Evolutionary conservation across 2,888 invertebrate species (phyloP), one percentile per base, ranked within the genome.

Genomic region (Drosophila robusta): DNA sequence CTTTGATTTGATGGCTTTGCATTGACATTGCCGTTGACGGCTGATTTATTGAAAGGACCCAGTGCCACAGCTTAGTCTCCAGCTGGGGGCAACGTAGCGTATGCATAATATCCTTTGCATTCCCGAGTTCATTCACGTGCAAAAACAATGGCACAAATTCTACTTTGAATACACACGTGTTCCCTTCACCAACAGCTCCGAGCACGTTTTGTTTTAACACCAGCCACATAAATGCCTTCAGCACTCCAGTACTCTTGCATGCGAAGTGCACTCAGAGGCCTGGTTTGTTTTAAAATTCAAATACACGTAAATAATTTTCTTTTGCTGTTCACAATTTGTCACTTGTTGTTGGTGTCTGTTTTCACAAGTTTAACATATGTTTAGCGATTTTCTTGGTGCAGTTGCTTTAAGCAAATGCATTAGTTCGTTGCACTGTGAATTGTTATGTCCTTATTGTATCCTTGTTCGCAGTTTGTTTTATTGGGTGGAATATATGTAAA

Each of bases 1-100:
- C 68, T 81, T 75, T 74, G 82, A 87, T 83, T 87, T 76, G 71
- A 69, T 63, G 76, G 76, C 69, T 86, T 70, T 64, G 71, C 65
- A 65, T 64, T 70, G 87, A 76, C 87, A 80, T 64, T 77, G 65
- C 66, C 63, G 65, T 66, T 66, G 73, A 73, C 57, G 61, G 38
- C 67, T 71, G 80, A 80, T 80, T 83, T 83, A 86, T 80, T 75
- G 67, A 63, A 72, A 63, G 67, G 52, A 41, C 60, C 51, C 77
- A 76, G 60, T 49, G 63, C 50, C 26, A 60, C 44, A 47, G 22
- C 49, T 7, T 2, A 34, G 60, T 54, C 56, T 39, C 38, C 49
- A 41, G 16, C 41, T 42, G 47, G 44, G 32, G 41, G 44, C 60
- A 50, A 47, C 44, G 38, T 47, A 42, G 50, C 54, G 65, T 75